These are phyloP conservation scores for Mirza zaza DNA, from an alignment of 2,113 vertebrate genomes.

Conservation along the genomic window DNA sequence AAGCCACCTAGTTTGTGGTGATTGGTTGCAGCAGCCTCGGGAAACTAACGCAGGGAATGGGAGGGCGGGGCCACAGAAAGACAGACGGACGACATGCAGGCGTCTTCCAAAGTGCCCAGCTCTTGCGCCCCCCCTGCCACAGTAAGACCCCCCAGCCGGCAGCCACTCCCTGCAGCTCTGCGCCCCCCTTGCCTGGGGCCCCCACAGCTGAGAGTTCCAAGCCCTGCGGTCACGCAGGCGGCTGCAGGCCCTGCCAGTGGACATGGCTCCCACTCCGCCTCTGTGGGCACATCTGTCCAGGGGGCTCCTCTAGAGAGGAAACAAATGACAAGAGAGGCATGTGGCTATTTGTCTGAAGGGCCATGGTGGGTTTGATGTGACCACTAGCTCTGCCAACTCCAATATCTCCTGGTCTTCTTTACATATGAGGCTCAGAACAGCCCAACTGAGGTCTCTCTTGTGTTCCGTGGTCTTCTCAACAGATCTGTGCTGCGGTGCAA, in stretches of 20 bases:
- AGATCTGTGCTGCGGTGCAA: too few species aligned
- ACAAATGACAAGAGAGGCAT: too few species aligned
- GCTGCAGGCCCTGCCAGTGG: too few species aligned
- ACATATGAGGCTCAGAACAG: not conserved
- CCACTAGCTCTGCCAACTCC: not conserved
- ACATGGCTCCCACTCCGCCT: accelerated
- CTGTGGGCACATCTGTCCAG: not conserved
- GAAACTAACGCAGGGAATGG: not conserved
- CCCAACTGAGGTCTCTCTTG: accelerated
- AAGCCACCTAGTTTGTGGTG: not conserved
- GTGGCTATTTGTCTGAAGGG: not conserved
- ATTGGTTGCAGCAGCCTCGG: not conserved
- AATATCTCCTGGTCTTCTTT: accelerated
- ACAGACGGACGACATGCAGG: not conserved
- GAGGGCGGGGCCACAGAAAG: not conserved
- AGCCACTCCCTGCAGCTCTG: accelerated
- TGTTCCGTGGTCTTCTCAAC: not conserved
- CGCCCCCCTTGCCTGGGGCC: accelerated
- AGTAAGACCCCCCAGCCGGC: accelerated
- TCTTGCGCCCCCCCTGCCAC: not conserved
- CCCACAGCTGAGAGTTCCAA: accelerated
- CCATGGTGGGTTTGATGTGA: accelerated
- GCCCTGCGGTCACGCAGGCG: accelerated
- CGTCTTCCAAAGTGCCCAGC: accelerated
- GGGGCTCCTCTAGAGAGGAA: not conserved